Base-by-base conservation (phyloP, 2,888 invertebrate species). In the Altica lythri region DNA sequence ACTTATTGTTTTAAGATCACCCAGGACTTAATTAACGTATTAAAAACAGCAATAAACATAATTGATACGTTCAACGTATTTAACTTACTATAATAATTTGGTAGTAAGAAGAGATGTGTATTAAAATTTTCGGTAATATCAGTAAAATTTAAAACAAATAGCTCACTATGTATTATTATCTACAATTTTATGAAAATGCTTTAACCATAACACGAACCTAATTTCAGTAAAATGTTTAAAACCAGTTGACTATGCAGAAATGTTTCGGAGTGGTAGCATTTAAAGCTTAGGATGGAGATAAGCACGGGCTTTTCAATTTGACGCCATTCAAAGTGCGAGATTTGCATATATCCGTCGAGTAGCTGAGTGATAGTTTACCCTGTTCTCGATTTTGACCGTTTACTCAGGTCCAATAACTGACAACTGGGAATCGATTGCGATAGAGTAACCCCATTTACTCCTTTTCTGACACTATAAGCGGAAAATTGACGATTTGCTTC, bases 331-430 rank as follows among this genome's bases (percentile, higher is more conserved):
- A 63, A 65, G 64, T 67, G 67, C 62, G 55, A 60, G 65, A 66
- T 67, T 64, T 65, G 64, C 66, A 67, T 67, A 66, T 62, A 63
- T 63, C 64, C 60, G 63, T 62, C 63, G 64, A 53, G 37, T 37
- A 27, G 12, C 13, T n/a, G 27, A 47, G 12, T 22, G 13, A 35
- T n/a, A n/a, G n/a, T n/a, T n/a, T n/a, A n/a, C n/a, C n/a, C n/a
- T n/a, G n/a, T n/a, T n/a, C n/a, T n/a, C n/a, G n/a, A 47, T 16
- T 47, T 47, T 47, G 47, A 47, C 47, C 47, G 37, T 47, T 47
- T 37, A 47, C 37, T 37, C 35, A 37, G 27, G 27, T 47, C n/a
- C 47, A 47, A 47, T 47, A 47, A 47, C 35, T 55, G 56, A 54
- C 18, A 12, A 49, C 44, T 37, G 34, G 51, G 51, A 44, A 59